Evolutionary conservation across 2,797 vertebrate species (phyloP).

Genomic region (Pangasius mekongensis): DNA sequence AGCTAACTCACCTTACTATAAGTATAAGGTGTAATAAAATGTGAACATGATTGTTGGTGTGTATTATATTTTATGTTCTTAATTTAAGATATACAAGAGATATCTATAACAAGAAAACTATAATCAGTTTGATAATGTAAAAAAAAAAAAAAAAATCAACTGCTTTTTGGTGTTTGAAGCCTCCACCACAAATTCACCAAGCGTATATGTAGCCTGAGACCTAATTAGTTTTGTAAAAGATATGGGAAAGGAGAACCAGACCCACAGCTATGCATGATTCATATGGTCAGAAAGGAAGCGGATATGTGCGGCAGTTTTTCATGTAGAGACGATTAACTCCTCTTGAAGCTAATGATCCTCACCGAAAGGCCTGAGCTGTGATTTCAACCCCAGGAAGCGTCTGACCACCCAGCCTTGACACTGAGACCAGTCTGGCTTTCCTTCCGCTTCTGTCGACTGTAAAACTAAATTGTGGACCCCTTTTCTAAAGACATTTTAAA

Average conservation of each 20-base stretch:
- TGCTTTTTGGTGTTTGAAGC: not conserved
- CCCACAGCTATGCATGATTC: slow-evolving; percentile 30
- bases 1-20: not conserved
- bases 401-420: slow-evolving; percentile 57
- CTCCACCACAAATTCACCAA: too few species aligned
- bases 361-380: slow-evolving; percentile 37
- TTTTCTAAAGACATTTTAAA: not conserved
- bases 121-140: not conserved
- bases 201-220: not conserved
- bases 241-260: slow-evolving; percentile 33
- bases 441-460: not conserved
- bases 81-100: too few species aligned
- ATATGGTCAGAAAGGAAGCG: slow-evolving; percentile 58
- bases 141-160: not conserved
- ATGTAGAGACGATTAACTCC: slow-evolving; percentile 55
- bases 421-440: not conserved
- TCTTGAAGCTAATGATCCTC: slow-evolving; percentile 67
- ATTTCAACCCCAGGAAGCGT: slow-evolving; percentile 54
- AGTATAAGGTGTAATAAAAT: not conserved
- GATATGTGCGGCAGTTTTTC: slow-evolving; percentile 53
- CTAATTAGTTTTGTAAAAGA: slow-evolving; percentile 17
- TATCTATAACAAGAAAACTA: not conserved
- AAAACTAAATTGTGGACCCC: not conserved
- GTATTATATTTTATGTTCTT: not conserved
- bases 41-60: not conserved